Conservation (phyloP, 2,113 vertebrate species). For the Atrichornis clamosus region DNA sequence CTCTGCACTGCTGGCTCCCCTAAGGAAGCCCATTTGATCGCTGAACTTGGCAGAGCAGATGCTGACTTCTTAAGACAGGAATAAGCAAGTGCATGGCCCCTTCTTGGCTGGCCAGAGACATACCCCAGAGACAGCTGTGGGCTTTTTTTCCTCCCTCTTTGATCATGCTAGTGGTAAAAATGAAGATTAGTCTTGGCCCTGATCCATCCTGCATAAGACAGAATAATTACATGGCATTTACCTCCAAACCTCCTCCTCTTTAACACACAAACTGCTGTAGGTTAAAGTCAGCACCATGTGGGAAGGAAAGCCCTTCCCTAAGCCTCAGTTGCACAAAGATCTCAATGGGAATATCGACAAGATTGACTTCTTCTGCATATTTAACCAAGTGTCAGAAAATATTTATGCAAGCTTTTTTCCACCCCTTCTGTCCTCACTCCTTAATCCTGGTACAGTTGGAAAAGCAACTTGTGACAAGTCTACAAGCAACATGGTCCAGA, state of each 20-base stretch:
- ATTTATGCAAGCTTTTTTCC: not conserved
- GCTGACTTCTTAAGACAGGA: not conserved
- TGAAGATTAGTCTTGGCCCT: not conserved
- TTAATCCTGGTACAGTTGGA: not conserved
- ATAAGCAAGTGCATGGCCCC: not conserved
- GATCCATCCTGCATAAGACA: not conserved
- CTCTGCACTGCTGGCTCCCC: not conserved
- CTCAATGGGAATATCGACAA: not conserved
- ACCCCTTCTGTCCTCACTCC: not conserved
- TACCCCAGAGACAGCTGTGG: not conserved
- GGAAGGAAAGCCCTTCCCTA: not conserved
- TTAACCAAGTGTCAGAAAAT: constrained; percentile 16
- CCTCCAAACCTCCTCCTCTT: not conserved
- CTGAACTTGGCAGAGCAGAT: not conserved
- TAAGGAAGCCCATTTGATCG: not conserved
- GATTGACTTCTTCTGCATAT: not conserved
- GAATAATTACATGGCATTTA: not conserved
- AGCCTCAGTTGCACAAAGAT: not conserved
- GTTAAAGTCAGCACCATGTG: not conserved
- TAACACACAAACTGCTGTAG: not conserved
- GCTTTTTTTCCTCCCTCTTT: not conserved
- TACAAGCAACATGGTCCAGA: not conserved
- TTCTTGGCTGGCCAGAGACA: not conserved
- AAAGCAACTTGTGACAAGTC: not conserved
- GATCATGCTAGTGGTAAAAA: not conserved